Percentiles rank a stretch among this genome's conserved stretches.
phyloP scores from a whole-genome alignment of 2,113 vertebrate genomes.

The Psilopogon haemacephalus region DNA sequence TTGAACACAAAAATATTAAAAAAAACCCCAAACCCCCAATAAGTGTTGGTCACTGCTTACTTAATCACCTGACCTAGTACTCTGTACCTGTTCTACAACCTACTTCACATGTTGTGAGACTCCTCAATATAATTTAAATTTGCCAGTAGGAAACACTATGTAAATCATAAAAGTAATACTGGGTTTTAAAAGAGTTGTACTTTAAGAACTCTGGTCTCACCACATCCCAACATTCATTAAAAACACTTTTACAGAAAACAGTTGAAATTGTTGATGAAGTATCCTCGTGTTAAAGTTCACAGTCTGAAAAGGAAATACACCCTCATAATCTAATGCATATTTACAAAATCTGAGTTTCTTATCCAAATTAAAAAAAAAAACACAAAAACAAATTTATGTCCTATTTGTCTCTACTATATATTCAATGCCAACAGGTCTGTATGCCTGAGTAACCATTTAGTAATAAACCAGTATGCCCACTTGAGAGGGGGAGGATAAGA shows the following conservation, averaged over 20 bases:
- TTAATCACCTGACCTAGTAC: not conserved
- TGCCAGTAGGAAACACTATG: not conserved
- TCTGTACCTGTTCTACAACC: not conserved
- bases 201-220: not conserved
- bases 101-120: not conserved
- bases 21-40: not conserved
- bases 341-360: conserved; percentile 12
- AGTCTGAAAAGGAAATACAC: not conserved
- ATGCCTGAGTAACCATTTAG: not conserved
- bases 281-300: not conserved
- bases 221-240: not conserved
- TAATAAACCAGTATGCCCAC: not conserved
- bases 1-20: not conserved
- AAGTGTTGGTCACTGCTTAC: not conserved
- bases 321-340: not conserved
- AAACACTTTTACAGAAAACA: not conserved
- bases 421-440: not conserved
- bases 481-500: not conserved
- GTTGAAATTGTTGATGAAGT: not conserved
- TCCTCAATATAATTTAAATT: not conserved
- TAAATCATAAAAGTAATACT: not conserved
- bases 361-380: not conserved
- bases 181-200: not conserved
- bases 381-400: too few relatives aligned
- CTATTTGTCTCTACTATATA: not conserved